Conservation (phyloP, 2,113 vertebrate genomes). For the Tinamus guttatus region DNA sequence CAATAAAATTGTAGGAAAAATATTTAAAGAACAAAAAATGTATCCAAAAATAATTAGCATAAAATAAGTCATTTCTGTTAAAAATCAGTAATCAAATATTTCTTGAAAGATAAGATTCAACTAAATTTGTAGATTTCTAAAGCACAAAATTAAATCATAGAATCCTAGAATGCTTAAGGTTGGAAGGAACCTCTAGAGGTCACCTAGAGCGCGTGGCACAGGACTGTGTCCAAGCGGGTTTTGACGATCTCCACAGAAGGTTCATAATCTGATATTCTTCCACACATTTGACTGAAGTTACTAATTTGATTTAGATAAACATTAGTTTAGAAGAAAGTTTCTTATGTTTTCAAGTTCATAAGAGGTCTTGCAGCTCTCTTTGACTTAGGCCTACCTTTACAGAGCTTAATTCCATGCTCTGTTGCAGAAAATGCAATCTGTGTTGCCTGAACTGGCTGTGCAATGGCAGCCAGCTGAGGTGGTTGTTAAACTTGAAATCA, state of each 20-base stretch:
- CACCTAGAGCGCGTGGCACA: too few species aligned
- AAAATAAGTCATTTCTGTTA: background rate
- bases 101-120: background rate
- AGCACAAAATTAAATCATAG: constrained; percentile 1
- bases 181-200: too few species aligned
- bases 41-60: background rate
- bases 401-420: background rate
- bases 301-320: background rate
- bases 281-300: background rate
- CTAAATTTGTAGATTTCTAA: background rate
- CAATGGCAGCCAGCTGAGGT: background rate
- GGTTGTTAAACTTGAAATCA: background rate
- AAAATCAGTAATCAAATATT: background rate
- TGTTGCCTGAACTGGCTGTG: background rate
- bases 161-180: too few species aligned
- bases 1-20: background rate
- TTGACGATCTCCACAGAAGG: too few species aligned
- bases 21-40: background rate
- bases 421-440: background rate
- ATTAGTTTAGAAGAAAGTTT: background rate
- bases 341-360: background rate
- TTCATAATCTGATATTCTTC: background rate
- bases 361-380: background rate
- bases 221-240: too few species aligned
- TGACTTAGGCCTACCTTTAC: background rate